Evolutionary conservation across 2,113 vertebrate species (phyloP).

Genomic region (Pachypanchax playfairii): DNA sequence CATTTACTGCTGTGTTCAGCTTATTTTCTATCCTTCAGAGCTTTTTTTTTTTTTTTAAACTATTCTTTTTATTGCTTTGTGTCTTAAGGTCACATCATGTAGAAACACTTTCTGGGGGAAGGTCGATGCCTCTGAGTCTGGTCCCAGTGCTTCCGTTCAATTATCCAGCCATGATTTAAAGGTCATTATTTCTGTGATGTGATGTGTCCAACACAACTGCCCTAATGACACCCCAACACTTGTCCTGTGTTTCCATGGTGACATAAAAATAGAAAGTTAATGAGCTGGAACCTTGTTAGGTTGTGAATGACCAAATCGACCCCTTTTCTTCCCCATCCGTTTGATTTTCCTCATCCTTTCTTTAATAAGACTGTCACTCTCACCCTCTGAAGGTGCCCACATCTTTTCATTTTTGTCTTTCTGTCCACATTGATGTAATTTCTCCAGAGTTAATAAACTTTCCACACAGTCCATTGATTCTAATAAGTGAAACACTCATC

Average conservation of each 20-base stretch:
- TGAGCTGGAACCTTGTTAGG: constrained; percentile 17
- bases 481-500: background rate
- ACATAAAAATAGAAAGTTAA: constrained; percentile 6
- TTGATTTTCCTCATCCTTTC: background rate
- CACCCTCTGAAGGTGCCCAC: background rate
- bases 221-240: background rate
- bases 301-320: constrained; percentile 1
- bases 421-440: background rate
- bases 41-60: background rate
- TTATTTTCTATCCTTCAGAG: background rate
- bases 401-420: background rate
- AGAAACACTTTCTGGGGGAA: background rate
- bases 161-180: constrained; percentile 3
- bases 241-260: background rate
- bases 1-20: background rate
- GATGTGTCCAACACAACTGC: constrained; percentile 10
- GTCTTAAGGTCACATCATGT: background rate
- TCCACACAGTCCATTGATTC: background rate
- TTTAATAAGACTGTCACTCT: background rate
- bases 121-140: background rate
- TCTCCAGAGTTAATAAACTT: background rate
- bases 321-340: background rate
- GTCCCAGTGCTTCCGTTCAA: background rate
- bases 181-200: constrained; percentile 1
- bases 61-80: background rate